A percentile compares a stretch with the other conserved stretches of the same genome.
These are phyloP conservation scores for Agrenia bidenticulata DNA, from an alignment of 2,888 invertebrate genomes.

Conservation along the genomic window DNA sequence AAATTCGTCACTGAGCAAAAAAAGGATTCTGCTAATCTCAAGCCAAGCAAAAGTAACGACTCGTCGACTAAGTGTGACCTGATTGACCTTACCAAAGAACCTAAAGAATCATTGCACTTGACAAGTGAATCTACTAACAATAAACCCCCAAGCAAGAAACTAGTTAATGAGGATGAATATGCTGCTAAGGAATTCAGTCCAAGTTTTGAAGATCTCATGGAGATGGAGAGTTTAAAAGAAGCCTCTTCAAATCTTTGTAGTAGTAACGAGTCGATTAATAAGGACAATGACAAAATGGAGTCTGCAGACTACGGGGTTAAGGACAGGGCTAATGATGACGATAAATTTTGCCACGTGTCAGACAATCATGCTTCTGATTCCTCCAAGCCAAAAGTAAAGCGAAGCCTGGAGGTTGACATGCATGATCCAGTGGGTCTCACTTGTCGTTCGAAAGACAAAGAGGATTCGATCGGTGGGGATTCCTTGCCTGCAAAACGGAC, in stretches of 20 bases:
- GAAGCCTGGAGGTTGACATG: constrained; percentile 37
- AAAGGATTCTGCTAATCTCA: constrained; percentile 12
- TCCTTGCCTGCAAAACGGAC: constrained; percentile 43
- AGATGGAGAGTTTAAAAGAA: not conserved
- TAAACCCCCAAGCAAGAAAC: not conserved
- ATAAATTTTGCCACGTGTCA: constrained; percentile 58
- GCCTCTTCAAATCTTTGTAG: not conserved
- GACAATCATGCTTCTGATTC: constrained; percentile 73
- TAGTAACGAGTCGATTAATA: constrained; percentile 21
- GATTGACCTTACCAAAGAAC: not conserved
- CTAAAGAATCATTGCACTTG: constrained; percentile 9
- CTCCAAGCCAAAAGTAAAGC: constrained; percentile 49
- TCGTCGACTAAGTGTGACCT: not conserved
- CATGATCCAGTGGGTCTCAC: constrained; percentile 53
- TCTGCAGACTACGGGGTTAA: constrained; percentile 15
- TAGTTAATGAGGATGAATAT: no score
- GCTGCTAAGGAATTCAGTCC: not conserved
- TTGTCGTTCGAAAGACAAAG: constrained; percentile 50
- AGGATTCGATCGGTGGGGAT: constrained; percentile 7
- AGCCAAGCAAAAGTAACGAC: not conserved
- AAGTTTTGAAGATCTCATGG: not conserved
- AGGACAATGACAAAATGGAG: constrained; percentile 3
- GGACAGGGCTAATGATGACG: constrained; percentile 29
- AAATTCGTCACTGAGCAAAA: constrained; percentile 33
- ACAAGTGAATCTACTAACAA: not conserved